Conservation (phyloP, 1,140 invertebrate genomes). For the Heliconius melpomene region DNA sequence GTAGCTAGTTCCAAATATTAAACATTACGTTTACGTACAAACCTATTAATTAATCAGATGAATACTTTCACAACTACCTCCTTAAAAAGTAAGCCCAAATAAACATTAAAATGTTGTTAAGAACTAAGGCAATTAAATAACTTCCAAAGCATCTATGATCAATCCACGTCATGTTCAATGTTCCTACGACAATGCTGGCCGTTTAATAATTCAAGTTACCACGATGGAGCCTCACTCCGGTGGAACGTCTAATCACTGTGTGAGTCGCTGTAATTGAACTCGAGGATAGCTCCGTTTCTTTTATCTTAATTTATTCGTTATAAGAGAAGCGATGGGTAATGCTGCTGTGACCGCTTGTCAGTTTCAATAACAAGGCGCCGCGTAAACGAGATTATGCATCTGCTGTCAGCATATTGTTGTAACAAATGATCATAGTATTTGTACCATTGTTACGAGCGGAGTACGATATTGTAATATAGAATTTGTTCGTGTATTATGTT, state of each 20-base stretch:
- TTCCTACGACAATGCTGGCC: constrained; percentile 72
- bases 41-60: neutral
- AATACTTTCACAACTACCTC: neutral
- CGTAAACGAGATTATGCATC: constrained; percentile 57
- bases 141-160: constrained; percentile 62
- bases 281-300: constrained; percentile 63
- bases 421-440: constrained; percentile 31
- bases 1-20: neutral
- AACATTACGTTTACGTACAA: neutral
- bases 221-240: constrained; percentile 53
- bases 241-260: constrained; percentile 76
- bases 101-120: constrained; percentile 52
- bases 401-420: constrained; percentile 44
- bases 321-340: constrained; percentile 62
- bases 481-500: neutral
- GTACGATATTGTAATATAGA: neutral
- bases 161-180: constrained; percentile 72
- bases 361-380: constrained; percentile 65
- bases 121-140: constrained; percentile 61
- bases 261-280: constrained; percentile 75
- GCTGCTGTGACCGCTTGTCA: constrained; percentile 76
- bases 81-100: neutral
- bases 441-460: constrained; percentile 23
- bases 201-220: constrained; percentile 64
- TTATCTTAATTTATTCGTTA: constrained; percentile 80